A percentile compares a stretch with the other conserved stretches of the same genome.
Conservation (phyloP, 2,888 invertebrate species). For the Brachylomia viminalis region DNA sequence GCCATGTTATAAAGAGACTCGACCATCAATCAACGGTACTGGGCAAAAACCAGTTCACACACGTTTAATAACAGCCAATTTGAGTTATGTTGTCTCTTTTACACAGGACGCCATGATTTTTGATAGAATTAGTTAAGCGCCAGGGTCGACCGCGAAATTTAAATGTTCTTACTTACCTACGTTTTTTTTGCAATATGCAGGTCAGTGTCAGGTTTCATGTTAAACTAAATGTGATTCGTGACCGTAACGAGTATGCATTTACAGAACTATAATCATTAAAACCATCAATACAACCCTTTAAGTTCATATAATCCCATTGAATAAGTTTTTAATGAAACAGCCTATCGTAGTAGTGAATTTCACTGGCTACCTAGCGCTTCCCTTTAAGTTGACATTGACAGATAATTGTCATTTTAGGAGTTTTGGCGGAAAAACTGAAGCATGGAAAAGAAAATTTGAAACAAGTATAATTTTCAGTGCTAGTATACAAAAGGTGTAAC, state of each 20-base stretch:
- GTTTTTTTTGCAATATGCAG: too few relatives aligned
- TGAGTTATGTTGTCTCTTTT: conserved; percentile 48
- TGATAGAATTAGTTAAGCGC: conserved; percentile 3
- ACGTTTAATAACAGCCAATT: conserved; percentile 31
- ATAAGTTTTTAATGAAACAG: too few relatives aligned
- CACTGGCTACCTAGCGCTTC: too few relatives aligned
- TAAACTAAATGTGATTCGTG: too few relatives aligned
- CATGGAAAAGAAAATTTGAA: not conserved
- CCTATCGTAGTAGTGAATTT: too few relatives aligned
- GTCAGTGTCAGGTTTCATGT: too few relatives aligned
- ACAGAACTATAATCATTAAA: too few relatives aligned
- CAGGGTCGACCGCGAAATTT: too few relatives aligned
- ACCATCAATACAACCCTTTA: too few relatives aligned
- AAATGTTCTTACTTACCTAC: too few relatives aligned
- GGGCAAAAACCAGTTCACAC: conserved; percentile 47
- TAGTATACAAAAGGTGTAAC: not conserved
- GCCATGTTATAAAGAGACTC: conserved; percentile 30
- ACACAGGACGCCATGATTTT: conserved; percentile 27
- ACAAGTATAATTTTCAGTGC: not conserved
- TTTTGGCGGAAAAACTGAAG: conserved; percentile 1
- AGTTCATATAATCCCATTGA: too few relatives aligned
- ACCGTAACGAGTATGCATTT: too few relatives aligned
- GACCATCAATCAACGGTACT: conserved; percentile 42
- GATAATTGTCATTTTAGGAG: conserved; percentile 5
- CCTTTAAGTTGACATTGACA: conserved; percentile 41